These are phyloP conservation scores for Drosophila tristis DNA, from an alignment of 1,140 invertebrate species.

Conservation along the genomic window DNA sequence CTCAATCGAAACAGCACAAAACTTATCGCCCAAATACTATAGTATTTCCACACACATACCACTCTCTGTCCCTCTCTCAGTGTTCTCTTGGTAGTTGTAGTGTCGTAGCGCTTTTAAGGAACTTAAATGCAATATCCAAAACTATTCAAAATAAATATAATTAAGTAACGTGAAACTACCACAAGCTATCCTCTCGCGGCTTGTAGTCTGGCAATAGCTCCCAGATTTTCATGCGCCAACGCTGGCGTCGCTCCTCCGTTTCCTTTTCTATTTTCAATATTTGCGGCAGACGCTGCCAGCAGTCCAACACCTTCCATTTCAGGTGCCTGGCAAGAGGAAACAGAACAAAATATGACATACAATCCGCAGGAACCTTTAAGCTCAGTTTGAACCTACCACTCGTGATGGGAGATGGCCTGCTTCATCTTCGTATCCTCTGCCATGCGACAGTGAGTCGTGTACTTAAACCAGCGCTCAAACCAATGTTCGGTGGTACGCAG, in stretches of 20 bases:
- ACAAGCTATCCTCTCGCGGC: conserved; percentile 83
- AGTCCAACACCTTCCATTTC: conserved; percentile 86
- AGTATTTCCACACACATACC: conserved; percentile 24
- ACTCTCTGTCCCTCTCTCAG: conserved; percentile 13
- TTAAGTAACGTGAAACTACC: conserved; percentile 48
- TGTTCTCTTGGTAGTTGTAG: conserved; percentile 39
- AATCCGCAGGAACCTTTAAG: not conserved
- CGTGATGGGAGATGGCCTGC: conserved; percentile 85
- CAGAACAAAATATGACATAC: not conserved
- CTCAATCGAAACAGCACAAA: conserved; percentile 16
- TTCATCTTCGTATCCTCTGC: conserved; percentile 84
- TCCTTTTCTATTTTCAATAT: conserved; percentile 87
- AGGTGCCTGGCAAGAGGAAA: conserved; percentile 80
- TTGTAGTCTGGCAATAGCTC: conserved; percentile 88
- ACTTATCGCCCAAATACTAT: conserved; percentile 35
- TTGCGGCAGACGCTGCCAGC: conserved; percentile 87
- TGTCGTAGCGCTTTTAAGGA: conserved; percentile 27
- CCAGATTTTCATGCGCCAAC: conserved; percentile 88
- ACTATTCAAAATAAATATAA: conserved; percentile 36
- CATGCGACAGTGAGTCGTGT: conserved; percentile 83
- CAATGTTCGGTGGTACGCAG: conserved; percentile 85
- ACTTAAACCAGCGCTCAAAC: conserved; percentile 85
- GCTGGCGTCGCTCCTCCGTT: conserved; percentile 87
- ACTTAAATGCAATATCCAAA: conserved; percentile 29
- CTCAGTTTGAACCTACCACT: conserved; percentile 75